These are phyloP conservation scores for Asobara japonica DNA, from an alignment of 1,140 invertebrate species.

Conservation along the genomic window DNA sequence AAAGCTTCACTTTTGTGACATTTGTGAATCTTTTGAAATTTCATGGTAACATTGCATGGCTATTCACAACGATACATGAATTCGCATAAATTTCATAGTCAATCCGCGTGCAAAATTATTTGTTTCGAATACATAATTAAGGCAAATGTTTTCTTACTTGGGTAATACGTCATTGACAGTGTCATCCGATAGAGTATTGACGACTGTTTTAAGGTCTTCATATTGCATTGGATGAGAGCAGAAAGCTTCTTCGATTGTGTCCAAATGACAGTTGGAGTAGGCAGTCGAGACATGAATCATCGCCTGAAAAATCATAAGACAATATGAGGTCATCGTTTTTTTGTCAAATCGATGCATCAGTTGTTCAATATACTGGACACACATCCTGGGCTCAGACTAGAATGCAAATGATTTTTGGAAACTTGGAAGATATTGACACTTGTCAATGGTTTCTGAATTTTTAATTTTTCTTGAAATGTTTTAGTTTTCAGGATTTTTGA, in stretches of 20 bases:
- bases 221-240: constrained; percentile 75
- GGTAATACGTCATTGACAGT: constrained; percentile 66
- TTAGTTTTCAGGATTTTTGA: too few relatives aligned
- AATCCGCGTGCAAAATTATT: background rate
- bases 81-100: too few relatives aligned
- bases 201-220: constrained; percentile 68
- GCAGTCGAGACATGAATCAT: constrained; percentile 78
- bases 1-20: too few relatives aligned
- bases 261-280: constrained; percentile 73
- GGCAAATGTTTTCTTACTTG: constrained; percentile 57
- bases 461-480: too few relatives aligned
- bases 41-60: too few relatives aligned
- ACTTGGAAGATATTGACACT: too few relatives aligned
- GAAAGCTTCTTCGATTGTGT: constrained; percentile 72
- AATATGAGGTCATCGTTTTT: background rate
- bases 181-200: constrained; percentile 68
- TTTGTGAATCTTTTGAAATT: too few relatives aligned
- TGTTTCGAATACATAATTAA: constrained; percentile 10
- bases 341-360: background rate
- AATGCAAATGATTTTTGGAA: background rate
- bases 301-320: constrained; percentile 59
- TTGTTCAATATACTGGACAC: background rate
- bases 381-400: background rate
- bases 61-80: too few relatives aligned
- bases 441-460: too few relatives aligned